phyloP scores from a whole-genome alignment of 2,113 vertebrate species.

The Mungos mungo region DNA sequence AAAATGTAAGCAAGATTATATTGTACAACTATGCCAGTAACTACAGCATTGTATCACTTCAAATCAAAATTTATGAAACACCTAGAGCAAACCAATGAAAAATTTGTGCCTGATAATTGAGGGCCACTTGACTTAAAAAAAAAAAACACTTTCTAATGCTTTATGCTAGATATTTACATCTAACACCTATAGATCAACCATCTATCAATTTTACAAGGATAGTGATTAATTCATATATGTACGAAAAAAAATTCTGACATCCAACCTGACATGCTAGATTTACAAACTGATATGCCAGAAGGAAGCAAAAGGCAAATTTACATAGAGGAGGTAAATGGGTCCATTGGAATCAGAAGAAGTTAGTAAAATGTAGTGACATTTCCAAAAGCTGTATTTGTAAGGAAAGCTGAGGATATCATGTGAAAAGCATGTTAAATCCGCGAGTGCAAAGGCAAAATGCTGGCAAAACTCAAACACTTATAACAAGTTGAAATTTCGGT shows the following conservation, averaged over 20 bases:
- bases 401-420: slow-evolving; percentile 33
- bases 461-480: slow-evolving; percentile 1
- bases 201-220: neutral
- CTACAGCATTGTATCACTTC: neutral
- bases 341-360: neutral
- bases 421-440: neutral
- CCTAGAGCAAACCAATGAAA: neutral
- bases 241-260: neutral
- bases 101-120: neutral
- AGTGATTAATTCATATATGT: neutral
- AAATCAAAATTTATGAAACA: neutral
- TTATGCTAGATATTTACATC: neutral
- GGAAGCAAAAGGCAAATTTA: slow-evolving; percentile 19
- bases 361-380: neutral
- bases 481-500: neutral
- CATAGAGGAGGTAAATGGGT: neutral
- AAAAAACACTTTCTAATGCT: neutral
- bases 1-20: neutral
- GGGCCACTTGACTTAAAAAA: neutral
- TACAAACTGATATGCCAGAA: neutral
- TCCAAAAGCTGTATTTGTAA: slow-evolving; percentile 23
- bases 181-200: neutral
- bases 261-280: neutral
- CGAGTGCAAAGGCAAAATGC: neutral
- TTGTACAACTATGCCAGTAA: neutral